Evolutionary conservation across 2,888 invertebrate genomes (phyloP), one percentile per base, ranked within the genome.

Genomic region (Ichneumoninae sp.): DNA sequence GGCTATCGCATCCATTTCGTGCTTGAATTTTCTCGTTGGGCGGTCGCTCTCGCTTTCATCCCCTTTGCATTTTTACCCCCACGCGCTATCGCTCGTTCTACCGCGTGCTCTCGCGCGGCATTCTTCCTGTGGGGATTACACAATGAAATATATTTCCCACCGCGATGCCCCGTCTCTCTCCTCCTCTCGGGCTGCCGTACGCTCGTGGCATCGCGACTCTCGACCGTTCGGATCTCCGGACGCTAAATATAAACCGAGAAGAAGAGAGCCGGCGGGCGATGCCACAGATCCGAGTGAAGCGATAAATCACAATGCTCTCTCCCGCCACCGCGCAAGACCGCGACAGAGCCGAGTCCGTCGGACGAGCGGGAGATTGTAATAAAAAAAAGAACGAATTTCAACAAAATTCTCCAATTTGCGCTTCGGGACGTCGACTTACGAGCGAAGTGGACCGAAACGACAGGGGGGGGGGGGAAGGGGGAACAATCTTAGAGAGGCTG

Each of bases 131-230:
- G 83, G 88, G 91, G 92, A 93, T 93, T 93, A 92, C 91, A 93
- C 93, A 92, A 93, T 92, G 92, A 93, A 92, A 92, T 93, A 93
- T 92, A 93, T 91, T 91, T 92, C 88, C 89, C 88, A 81, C 86
- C 78, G 85, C 74, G 52, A 68, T 68, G 75, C 19, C n/a, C 76
- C 73, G 70, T 50, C 73, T 75, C 40, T 63, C 60, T 74, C 36
- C 73, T 54, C 22, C 73, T 79, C 80, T 47, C 40, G 75, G 47
- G 52, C 50, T 70, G 16, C 44, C 66, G 30, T 36, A 19, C 68
- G 65, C 57, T 40, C 60, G 68, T 76, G 63, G 63, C 68, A 19
- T 82, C 71, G 47, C 74, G 30, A 40, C 50, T 54, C 50, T 52
- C 68, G 75, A 52, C 47, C 73, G 19, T 40, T 60, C 36, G 68